Conservation (phyloP, 2,113 vertebrate genomes). For the Martes martes region DNA sequence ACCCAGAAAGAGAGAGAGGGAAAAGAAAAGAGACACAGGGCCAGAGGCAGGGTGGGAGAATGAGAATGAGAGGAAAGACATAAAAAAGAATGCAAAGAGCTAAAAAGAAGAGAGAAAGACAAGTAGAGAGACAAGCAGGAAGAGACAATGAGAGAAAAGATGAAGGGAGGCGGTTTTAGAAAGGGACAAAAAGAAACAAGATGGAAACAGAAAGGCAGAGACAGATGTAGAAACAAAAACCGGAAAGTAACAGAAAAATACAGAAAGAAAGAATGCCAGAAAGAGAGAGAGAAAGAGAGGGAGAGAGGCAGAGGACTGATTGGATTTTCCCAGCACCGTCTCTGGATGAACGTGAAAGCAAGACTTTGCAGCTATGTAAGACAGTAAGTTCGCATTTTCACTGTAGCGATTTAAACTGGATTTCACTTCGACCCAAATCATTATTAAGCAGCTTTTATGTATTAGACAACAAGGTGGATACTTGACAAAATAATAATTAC, state of each 20-base stretch:
- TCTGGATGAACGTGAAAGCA: neutral
- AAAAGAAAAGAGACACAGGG: neutral
- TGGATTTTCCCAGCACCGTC: neutral
- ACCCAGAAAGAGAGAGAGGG: neutral
- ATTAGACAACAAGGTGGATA: neutral
- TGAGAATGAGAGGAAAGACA: neutral
- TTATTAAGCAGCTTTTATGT: neutral
- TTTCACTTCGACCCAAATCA: neutral
- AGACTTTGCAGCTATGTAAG: neutral
- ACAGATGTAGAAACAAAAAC: neutral
- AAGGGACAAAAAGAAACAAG: neutral
- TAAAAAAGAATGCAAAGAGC: neutral
- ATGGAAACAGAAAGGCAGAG: neutral
- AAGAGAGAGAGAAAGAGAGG: neutral
- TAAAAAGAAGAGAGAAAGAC: neutral
- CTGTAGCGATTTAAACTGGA: neutral
- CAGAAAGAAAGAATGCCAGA: neutral
- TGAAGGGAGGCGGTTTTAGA: neutral
- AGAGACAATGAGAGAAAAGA: neutral
- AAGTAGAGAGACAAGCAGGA: neutral
- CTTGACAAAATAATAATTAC: neutral
- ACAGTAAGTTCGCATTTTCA: neutral
- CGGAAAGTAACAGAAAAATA: neutral
- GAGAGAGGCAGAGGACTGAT: fast-evolving
- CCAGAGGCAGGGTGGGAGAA: fast-evolving